Evolutionary conservation across 2,113 vertebrate species (phyloP).

Genomic region (Chamaea fasciata): DNA sequence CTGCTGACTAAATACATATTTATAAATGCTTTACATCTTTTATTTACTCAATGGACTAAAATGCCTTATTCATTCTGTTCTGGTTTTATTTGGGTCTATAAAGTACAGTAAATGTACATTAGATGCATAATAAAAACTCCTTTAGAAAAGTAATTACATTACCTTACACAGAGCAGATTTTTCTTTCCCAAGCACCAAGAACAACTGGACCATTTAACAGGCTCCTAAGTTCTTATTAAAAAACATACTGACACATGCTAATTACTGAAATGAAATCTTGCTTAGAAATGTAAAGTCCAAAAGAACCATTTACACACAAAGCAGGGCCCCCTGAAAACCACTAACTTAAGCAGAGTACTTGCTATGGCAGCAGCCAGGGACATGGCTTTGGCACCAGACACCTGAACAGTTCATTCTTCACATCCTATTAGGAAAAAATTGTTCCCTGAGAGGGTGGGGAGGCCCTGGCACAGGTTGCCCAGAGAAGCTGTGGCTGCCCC

Average conservation of each 20-base stretch:
- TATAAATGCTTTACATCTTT: slow-evolving; percentile 46
- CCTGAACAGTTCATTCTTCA: background rate
- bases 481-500: background rate
- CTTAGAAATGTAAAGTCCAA: slow-evolving; percentile 5
- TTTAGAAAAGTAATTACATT: slow-evolving; percentile 69
- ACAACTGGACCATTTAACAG: slow-evolving; percentile 49
- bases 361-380: background rate
- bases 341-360: background rate
- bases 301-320: slow-evolving; percentile 9
- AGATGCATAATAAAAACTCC: slow-evolving; percentile 51
- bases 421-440: background rate
- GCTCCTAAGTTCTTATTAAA: slow-evolving; percentile 35
- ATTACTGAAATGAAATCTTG: slow-evolving; percentile 21
- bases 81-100: slow-evolving; percentile 55
- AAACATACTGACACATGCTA: slow-evolving; percentile 19
- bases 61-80: slow-evolving; percentile 54
- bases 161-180: slow-evolving; percentile 34
- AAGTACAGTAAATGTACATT: slow-evolving; percentile 63
- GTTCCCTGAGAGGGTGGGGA: background rate
- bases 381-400: background rate
- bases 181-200: slow-evolving; percentile 42
- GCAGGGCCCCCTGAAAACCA: background rate
- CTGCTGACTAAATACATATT: slow-evolving; percentile 63
- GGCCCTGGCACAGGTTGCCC: background rate
- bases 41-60: slow-evolving; percentile 54